Evolutionary conservation across 2,888 invertebrate species (phyloP), one percentile per base, ranked within the genome.

Genomic region (Archips xylosteana): DNA sequence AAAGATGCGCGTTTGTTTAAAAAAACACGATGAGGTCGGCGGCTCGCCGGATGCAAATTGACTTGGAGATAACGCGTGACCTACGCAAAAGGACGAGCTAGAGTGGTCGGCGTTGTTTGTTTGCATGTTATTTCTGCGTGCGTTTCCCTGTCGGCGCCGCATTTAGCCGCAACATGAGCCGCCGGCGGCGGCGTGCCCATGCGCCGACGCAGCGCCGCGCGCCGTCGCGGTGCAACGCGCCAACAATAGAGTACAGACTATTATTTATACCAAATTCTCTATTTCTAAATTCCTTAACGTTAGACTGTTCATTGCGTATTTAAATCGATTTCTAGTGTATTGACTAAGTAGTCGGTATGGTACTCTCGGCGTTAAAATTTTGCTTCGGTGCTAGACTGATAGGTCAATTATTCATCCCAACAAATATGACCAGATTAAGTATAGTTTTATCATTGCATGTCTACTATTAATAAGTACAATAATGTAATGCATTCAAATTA

Each of bases 81-180:
- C 68, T 69, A 70, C 60, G 74, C 60, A 70, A 74, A 70, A 74
- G 70, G 69, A 70, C 60, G 60, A 70, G 74, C 61, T 64, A 34
- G 10, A 75, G 70, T 73, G 75, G 66, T 83, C 78, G 79, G 76
- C 79, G 82, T 85, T 86, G 85, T 85, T 87, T 89, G 83, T 89
- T 89, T 90, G 87, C 85, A 86, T 89, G 73, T 90, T 90, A 89
- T 90, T 90, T 92, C 83, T 89, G 90, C 86, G 81, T 86, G 86
- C 84, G 86, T 82, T 83, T 85, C 84, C 86, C 80, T 85, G 85
- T 81, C 82, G 85, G 80, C 85, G 88, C 89, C 89, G 83, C 86
- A 87, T 92, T 90, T 93, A 93, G 92, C 85, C 83, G 91, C 89
- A 92, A 92, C 89, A 88, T 88, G 91, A 92, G 91, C 85, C 83